phyloP scores from a whole-genome alignment of 2,888 invertebrate genomes.

The Erebia aethiops region DNA sequence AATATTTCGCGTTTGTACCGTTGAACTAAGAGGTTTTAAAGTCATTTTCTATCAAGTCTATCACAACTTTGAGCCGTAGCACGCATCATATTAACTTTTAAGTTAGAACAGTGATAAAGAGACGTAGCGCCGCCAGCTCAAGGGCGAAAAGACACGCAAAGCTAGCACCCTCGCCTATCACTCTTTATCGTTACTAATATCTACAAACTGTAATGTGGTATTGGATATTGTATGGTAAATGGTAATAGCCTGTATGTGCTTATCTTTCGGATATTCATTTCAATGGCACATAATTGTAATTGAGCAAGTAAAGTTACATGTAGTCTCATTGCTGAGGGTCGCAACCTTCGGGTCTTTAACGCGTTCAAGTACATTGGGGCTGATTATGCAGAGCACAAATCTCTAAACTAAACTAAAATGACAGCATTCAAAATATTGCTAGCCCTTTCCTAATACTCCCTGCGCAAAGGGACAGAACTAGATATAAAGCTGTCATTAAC shows the following conservation, averaged over 20 bases:
- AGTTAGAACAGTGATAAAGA: slow-evolving; percentile 42
- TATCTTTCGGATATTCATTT: slow-evolving; percentile 17
- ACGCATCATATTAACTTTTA: slow-evolving; percentile 27
- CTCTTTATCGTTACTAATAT: slow-evolving; percentile 64
- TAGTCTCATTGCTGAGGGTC: neutral
- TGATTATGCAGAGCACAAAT: too few species aligned
- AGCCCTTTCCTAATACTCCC: too few species aligned
- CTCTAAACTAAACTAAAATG: too few species aligned
- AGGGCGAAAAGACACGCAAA: slow-evolving; percentile 69
- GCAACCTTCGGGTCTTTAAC: too few species aligned
- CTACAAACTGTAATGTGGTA: slow-evolving; percentile 38
- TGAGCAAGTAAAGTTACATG: neutral
- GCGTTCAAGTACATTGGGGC: too few species aligned
- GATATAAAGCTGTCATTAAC: too few species aligned
- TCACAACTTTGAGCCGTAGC: slow-evolving; percentile 19
- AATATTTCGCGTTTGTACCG: neutral
- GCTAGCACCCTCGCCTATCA: slow-evolving; percentile 53
- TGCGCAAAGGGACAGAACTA: too few species aligned
- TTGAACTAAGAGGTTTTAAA: slow-evolving; percentile 4
- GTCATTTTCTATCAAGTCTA: slow-evolving; percentile 9
- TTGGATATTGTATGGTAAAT: slow-evolving; percentile 14
- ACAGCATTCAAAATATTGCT: too few species aligned
- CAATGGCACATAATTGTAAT: neutral
- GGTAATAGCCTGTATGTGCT: slow-evolving; percentile 3
- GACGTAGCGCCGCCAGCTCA: slow-evolving; percentile 51